phyloP scores from a whole-genome alignment of 2,113 vertebrate genomes.

The Actenoides hombroni region DNA sequence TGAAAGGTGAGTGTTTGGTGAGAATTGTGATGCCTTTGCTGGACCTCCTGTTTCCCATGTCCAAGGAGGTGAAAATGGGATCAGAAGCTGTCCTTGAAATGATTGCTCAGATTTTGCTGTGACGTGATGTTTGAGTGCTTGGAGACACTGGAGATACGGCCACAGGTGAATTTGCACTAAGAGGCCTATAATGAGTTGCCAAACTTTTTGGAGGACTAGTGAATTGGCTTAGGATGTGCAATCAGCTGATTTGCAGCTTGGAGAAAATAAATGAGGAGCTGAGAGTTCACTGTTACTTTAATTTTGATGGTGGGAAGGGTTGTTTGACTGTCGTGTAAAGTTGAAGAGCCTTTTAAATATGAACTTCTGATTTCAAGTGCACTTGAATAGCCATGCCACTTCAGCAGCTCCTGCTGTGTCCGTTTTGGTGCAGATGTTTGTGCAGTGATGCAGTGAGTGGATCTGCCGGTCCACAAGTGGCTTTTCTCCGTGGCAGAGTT shows the following conservation, averaged over 20 bases:
- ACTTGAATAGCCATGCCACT: constrained; percentile 23
- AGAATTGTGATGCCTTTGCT: neutral
- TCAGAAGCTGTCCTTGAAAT: neutral
- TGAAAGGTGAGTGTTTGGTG: neutral
- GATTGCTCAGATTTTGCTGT: neutral
- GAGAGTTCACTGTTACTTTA: neutral
- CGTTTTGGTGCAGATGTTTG: constrained; percentile 11
- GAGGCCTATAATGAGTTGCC: neutral
- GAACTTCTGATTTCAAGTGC: constrained; percentile 47
- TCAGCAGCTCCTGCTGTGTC: constrained; percentile 26
- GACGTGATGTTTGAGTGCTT: neutral
- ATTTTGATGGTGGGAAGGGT: neutral
- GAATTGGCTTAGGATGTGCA: neutral
- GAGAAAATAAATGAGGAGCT: neutral
- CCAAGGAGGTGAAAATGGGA: neutral
- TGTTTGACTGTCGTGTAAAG: neutral
- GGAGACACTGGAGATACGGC: fast-evolving
- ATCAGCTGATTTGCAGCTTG: neutral
- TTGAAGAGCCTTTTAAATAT: constrained; percentile 26
- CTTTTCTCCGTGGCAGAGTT: neutral
- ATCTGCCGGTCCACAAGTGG: neutral
- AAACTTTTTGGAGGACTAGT: neutral
- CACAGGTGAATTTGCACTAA: neutral
- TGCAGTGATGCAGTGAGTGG: neutral
- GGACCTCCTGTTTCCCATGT: neutral